Evolutionary conservation across 2,113 vertebrate genomes (phyloP), one percentile per base, ranked within the genome.

Genomic region (Aix galericulata): DNA sequence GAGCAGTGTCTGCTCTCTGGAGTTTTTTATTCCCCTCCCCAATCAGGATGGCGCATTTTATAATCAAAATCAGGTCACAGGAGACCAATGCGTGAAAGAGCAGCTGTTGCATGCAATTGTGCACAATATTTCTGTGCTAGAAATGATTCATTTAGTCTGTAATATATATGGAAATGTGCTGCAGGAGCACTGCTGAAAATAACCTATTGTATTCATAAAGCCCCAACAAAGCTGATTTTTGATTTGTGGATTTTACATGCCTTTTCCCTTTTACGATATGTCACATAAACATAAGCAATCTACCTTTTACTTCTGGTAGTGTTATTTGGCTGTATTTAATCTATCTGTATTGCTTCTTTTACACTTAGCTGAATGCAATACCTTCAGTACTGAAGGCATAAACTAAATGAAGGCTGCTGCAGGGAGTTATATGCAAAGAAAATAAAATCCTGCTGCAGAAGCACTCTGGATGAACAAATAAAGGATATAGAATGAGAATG

Each of bases 101-200:
- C 93, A 92, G 93, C 93, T 88, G 93, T 50, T 88, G 86, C 79
- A 79, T 62, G 75, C 71, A 75, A 66, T 74, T 67, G 4, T 63
- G 89, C 71, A 17, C 86, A 9, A 38, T 78, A 75, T 79, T 72
- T 55, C 79, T 46, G 34, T 46, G 75, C 71, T 66, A 26, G 75
- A 66, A 93, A 48, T 71, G 79, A 88, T 88, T 88, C 58, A 22
- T 90, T 85, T 82, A 31, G 40, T 9, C 79, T 22, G 46, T 40
- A 78, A 94, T 91, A 82, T 82, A 77, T 83, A 85, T 84, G 94
- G 92, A 78, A 94, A 94, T 87, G 56, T 15, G 91, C 90, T 84
- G 82, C 50, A 27, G 86, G 86, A 94, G 83, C 68, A 17, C 11
- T 21, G 59, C 69, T 6, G 52, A 25, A 53, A 75, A 75, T 13